These are phyloP conservation scores for Sinhomidia bicolor DNA, from an alignment of 2,888 invertebrate species.

Conservation along the genomic window DNA sequence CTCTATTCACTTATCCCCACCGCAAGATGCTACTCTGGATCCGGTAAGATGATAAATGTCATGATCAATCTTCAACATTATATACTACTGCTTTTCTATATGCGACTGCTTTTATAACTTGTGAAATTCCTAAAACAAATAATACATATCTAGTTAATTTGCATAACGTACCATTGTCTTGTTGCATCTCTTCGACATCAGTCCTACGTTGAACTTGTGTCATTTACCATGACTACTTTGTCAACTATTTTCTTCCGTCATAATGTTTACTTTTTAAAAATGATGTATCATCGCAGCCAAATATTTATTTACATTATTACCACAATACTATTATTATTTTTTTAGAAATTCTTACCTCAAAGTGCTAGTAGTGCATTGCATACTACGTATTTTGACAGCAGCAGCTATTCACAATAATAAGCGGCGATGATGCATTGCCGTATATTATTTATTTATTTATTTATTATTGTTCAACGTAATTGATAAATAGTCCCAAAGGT, in stretches of 20 bases:
- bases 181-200: too few species aligned
- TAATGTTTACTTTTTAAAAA: too few species aligned
- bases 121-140: too few species aligned
- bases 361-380: too few species aligned
- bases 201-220: too few species aligned
- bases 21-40: constrained; percentile 4
- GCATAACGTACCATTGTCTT: too few species aligned
- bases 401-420: not conserved
- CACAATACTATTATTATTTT: too few species aligned
- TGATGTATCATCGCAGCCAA: not conserved
- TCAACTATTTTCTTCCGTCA: too few species aligned
- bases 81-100: not conserved
- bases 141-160: too few species aligned
- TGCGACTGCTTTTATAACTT: not conserved
- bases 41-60: constrained; percentile 29
- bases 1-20: constrained; percentile 15
- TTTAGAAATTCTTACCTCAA: too few species aligned
- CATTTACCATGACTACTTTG: too few species aligned
- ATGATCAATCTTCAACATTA: not conserved
- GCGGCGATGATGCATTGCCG: not conserved
- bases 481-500: not conserved
- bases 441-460: not conserved
- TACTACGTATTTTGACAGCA: not conserved
- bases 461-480: not conserved
- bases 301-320: not conserved